phyloP scores from a whole-genome alignment of 2,113 vertebrate genomes.

The Pseudopipra pipra region DNA sequence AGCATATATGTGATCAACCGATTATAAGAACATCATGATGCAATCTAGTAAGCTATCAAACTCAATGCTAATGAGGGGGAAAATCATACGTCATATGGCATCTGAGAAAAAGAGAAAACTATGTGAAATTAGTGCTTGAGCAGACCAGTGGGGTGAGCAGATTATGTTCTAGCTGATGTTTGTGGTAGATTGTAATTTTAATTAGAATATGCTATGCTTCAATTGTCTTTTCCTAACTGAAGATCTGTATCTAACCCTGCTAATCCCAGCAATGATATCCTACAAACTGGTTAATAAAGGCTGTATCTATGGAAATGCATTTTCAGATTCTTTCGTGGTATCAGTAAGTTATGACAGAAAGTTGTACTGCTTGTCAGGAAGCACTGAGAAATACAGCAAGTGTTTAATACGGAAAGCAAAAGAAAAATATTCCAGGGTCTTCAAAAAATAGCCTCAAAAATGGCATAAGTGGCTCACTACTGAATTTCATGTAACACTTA shows the following conservation, averaged over 20 bases:
- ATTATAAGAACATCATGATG: constrained; percentile 45
- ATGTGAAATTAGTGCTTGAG: not conserved
- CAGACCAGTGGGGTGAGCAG: not conserved
- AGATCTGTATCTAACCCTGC: not conserved
- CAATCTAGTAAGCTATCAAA: constrained; percentile 21
- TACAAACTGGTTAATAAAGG: not conserved
- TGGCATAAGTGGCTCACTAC: not conserved
- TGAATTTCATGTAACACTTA: not conserved
- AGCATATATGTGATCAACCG: not conserved
- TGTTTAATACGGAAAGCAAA: not conserved
- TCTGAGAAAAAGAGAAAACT: not conserved
- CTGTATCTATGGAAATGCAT: not conserved
- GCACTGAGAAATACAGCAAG: not conserved
- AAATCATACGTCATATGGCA: not conserved
- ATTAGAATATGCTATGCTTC: not conserved
- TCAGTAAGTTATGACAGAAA: not conserved
- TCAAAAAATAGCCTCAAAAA: not conserved
- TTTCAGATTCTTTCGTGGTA: not conserved
- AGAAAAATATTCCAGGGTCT: accelerated
- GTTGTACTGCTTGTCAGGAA: not conserved
- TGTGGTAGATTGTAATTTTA: not conserved
- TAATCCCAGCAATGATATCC: not conserved
- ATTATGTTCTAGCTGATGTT: not conserved
- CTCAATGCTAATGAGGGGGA: constrained; percentile 11
- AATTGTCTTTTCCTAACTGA: not conserved